These are phyloP conservation scores for Catharus ustulatus DNA, from an alignment of 2,797 vertebrate species.

Conservation along the genomic window DNA sequence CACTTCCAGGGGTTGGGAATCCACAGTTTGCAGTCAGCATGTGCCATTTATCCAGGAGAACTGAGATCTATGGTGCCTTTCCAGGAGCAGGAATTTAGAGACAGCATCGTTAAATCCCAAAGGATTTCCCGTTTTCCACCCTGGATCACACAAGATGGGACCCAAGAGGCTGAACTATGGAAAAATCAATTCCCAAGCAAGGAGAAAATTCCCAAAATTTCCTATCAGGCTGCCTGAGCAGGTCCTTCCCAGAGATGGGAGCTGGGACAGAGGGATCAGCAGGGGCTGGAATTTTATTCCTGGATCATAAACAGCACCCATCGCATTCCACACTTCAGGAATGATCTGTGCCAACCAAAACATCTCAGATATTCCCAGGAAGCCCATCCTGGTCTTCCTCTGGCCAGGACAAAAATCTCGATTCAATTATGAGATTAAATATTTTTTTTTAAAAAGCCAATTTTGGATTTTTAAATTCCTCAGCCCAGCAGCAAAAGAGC, in stretches of 20 bases:
- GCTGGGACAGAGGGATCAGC: not conserved
- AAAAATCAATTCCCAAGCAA: not conserved
- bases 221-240: no score
- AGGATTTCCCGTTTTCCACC: not conserved
- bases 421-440: not conserved
- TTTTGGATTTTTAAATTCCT: not conserved
- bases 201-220: not conserved
- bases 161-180: not conserved
- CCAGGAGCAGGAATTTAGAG: not conserved
- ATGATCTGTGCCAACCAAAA: rapidly evolving
- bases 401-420: not conserved
- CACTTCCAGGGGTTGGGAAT: not conserved
- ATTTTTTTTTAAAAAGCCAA: no score
- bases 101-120: not conserved
- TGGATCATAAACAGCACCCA: not conserved
- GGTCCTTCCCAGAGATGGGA: not conserved
- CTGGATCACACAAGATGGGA: not conserved
- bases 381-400: not conserved
- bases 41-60: not conserved
- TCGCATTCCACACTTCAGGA: rapidly evolving
- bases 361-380: not conserved
- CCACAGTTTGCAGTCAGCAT: rapidly evolving
- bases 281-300: not conserved
- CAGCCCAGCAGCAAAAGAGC: not conserved
- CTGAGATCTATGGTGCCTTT: not conserved